Percentiles rank a stretch among this genome's conserved stretches.
Evolutionary conservation across 2,113 vertebrate genomes (phyloP).

Genomic region (Himantopus leucocephalus): DNA sequence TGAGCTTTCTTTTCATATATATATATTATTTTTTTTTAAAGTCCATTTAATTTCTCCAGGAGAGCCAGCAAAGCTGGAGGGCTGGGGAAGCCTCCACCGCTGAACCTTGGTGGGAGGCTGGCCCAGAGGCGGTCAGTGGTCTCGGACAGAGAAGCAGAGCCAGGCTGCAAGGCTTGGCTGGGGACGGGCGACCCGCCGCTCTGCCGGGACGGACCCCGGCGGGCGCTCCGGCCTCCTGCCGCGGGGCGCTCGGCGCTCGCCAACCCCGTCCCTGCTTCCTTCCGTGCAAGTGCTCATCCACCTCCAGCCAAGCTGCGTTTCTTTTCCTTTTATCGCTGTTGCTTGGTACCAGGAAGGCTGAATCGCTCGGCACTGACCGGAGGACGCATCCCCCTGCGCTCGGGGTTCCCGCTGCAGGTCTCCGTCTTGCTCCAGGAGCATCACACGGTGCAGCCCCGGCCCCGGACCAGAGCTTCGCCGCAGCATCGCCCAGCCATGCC

Average conservation of each 20-base stretch:
- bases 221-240: not conserved
- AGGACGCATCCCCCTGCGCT: not conserved
- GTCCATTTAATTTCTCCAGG: not conserved
- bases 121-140: not conserved
- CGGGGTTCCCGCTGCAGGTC: not conserved
- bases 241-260: fast-evolving
- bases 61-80: not conserved
- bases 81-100: not conserved
- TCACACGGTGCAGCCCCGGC: not conserved
- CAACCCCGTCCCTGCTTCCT: not conserved
- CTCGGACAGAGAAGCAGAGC: not conserved
- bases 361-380: not conserved
- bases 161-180: not conserved
- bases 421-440: not conserved
- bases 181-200: fast-evolving
- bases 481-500: not conserved
- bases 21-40: not conserved
- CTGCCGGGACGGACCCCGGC: not conserved
- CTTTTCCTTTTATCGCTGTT: not conserved
- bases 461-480: fast-evolving
- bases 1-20: not conserved
- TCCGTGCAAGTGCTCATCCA: not conserved
- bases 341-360: not conserved
- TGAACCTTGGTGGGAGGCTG: no score
- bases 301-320: not conserved